Base-by-base conservation (phyloP, 2,888 invertebrate genomes). In the Cheilosia soror region DNA sequence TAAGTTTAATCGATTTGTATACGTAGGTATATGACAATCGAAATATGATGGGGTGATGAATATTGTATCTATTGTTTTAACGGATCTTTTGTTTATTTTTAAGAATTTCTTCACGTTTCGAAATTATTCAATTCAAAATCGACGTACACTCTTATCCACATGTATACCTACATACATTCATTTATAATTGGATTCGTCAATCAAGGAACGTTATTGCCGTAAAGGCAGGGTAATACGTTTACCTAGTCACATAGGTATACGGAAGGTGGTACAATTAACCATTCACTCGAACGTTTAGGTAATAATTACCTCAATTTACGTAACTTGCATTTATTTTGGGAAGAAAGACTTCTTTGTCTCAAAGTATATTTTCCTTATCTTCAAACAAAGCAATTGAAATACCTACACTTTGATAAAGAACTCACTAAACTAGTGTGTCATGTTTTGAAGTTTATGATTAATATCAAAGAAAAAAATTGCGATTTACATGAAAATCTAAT, bases 1-100 rank as follows among this genome's bases (percentile, higher is more conserved):
- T 44, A 44, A 44, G 40, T 62, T 58, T 33, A 37, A 58, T 71
- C 25, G 37, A 47, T 37, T 33, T 25, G 13, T 13, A 29, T 29
- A 42, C 7, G n/a, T n/a, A n/a, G n/a, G 33, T 60, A 20, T 60
- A 44, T 15, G 44, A 9, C 25, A 20, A 13, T 27, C 27, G 51
- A 51, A 11, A 27, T 7, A 3, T 0, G 25, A 13, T 11, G 9
- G 27, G 27, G 47, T 44, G 15, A n/a, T 5, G 6, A 15, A n/a
- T n/a, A n/a, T n/a, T n/a, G n/a, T 2, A 15, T 3, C 15, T n/a
- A 20, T 20, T 20, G 20, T 11, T 47, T 47, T n/a, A 42, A 13
- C 42, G 13, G 42, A 1, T 20, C 15, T 5, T 44, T n/a, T 15
- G 7, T 15, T 47, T 20, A 5, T 44, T 44, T 6, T 20, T n/a